These are phyloP conservation scores for Leptinotarsa rubiginosa DNA, from an alignment of 2,888 invertebrate genomes.

Conservation along the genomic window DNA sequence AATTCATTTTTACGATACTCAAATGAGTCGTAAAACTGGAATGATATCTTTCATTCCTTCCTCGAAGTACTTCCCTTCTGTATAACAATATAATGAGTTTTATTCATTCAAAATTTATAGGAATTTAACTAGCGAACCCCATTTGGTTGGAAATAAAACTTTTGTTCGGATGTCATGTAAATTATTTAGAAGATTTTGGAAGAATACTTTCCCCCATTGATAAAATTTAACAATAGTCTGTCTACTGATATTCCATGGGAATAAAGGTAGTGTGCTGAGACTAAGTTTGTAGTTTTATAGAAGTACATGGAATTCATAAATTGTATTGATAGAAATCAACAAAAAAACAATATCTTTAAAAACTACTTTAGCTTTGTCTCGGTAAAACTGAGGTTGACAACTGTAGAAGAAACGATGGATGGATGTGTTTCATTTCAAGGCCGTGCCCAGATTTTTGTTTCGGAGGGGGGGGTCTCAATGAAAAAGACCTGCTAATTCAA, in stretches of 20 bases:
- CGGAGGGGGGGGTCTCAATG: too few species aligned
- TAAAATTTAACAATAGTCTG: conserved; percentile 3
- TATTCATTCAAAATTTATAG: conserved; percentile 22
- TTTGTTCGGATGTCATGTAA: conserved; percentile 15
- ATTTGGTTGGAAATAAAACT: conserved; percentile 12
- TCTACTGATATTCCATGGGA: background rate
- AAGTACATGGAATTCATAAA: too few species aligned
- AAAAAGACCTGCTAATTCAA: too few species aligned
- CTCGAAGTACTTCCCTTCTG: background rate
- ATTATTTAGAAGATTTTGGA: conserved; percentile 15
- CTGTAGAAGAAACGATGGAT: too few species aligned
- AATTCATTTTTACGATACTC: background rate
- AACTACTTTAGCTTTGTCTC: too few species aligned
- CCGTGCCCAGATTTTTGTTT: too few species aligned
- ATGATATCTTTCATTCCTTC: background rate
- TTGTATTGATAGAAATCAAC: too few species aligned
- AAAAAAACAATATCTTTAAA: too few species aligned
- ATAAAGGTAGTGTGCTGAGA: background rate
- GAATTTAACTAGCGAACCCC: conserved; percentile 15
- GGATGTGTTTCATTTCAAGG: too few species aligned
- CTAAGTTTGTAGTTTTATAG: too few species aligned
- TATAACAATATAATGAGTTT: background rate
- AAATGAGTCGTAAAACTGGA: background rate
- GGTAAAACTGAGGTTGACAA: too few species aligned
- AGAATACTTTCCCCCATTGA: conserved; percentile 9